Base-by-base conservation (phyloP, 2,113 vertebrate species). In the Nycticebus coucang region DNA sequence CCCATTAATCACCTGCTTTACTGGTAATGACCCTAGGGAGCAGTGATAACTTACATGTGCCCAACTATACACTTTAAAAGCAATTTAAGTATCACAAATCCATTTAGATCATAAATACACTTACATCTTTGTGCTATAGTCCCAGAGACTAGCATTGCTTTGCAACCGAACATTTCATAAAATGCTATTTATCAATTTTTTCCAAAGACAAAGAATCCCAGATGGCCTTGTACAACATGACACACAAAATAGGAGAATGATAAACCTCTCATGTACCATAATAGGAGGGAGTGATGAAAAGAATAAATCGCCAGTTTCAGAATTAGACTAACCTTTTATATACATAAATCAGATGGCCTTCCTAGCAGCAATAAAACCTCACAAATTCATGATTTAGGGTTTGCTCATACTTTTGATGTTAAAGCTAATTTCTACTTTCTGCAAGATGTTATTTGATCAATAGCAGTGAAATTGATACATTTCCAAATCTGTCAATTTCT, bases 1-100 rank as follows among this genome's bases (percentile, higher is more conserved):
- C 55, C 74, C 5, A 0, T 59, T 89, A 89, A 88, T 97, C 97
- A 98, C 86, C 94, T 95, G 81, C 71, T 92, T 26, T 81, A 80
- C 77, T 86, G 80, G 96, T 94, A 72, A 93, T 89, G 87, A 21
- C 35, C 91, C 93, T 77, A 94, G 85, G 53, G 45, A 85, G 83
- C 81, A 50, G 37, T 33, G n/a, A 87, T 9, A 66, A 55, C 1
- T 72, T 72, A 35, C 0, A 77, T 7, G 84, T 55, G 82, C 45
- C 50, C 50, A 84, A 94, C 26, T 62, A 77, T n/a, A 74, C 41
- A 90, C 45, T 86, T 74, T 41, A 68, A 87, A 87, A 79, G 78
- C 18, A 83, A 10, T 80, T 93, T 97, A 92, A 75, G 86, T 62
- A 95, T 60, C 22, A 35, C n/a, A 62, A 55, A 21, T 62, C 80